Conservation (phyloP, 2,113 vertebrate genomes). For the Porphyrio hochstetteri region DNA sequence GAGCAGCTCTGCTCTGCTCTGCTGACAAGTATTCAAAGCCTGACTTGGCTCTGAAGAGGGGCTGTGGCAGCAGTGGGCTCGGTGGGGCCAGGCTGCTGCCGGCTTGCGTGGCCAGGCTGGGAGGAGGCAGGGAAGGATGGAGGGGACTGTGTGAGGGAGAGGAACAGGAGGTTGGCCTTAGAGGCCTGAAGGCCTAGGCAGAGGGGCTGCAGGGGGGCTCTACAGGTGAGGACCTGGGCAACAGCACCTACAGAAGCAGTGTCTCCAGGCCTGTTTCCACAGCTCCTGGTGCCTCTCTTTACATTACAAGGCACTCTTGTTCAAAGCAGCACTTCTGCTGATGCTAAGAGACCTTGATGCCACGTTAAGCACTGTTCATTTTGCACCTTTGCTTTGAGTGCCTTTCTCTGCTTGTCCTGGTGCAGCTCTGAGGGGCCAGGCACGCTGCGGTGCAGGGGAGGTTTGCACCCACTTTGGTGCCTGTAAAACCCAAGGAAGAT, state of each 20-base stretch:
- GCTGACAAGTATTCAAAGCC: not conserved
- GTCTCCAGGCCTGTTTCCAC: rapidly evolving
- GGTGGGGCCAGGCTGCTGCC: rapidly evolving
- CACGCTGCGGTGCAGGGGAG: not conserved
- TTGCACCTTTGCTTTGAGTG: not conserved
- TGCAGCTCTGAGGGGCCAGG: not conserved
- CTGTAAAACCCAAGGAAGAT: not conserved
- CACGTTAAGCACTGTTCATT: not conserved
- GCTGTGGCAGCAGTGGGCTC: not conserved
- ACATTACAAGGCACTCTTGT: not conserved
- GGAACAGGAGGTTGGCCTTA: not conserved
- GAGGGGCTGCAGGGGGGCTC: not conserved
- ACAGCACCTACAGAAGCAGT: not conserved
- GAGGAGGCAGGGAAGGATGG: not conserved
- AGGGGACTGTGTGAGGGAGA: rapidly evolving
- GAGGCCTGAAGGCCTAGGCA: not conserved
- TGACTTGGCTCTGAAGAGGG: not conserved
- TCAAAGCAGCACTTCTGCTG: not conserved
- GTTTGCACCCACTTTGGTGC: not conserved
- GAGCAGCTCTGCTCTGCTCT: not conserved
- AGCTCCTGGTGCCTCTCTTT: not conserved
- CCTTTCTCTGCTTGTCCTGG: not conserved
- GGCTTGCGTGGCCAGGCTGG: not conserved
- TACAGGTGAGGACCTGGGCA: not conserved
- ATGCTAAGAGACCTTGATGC: not conserved